Percentiles rank a stretch among this genome's conserved stretches.
These are phyloP conservation scores for Bombus ignitus DNA, from an alignment of 1,140 invertebrate genomes.

Conservation along the genomic window DNA sequence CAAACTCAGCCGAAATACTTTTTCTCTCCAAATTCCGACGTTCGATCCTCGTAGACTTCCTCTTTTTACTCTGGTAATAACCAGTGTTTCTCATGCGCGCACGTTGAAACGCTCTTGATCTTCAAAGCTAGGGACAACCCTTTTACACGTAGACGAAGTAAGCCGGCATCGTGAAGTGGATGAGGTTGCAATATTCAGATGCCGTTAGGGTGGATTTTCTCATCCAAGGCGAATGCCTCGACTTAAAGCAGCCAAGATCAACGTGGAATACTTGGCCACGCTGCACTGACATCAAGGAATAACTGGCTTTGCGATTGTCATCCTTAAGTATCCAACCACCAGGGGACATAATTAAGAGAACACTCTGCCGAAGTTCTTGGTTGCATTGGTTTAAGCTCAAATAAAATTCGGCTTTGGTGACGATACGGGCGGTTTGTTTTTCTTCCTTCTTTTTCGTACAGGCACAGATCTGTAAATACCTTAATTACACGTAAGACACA, in stretches of 20 bases:
- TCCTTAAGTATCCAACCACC: background rate
- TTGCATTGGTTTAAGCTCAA: background rate
- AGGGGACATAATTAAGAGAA: background rate
- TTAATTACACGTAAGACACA: no score
- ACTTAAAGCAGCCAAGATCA: conserved; percentile 46
- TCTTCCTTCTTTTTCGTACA: background rate
- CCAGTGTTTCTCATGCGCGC: conserved; percentile 44
- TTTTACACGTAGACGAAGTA: conserved; percentile 40
- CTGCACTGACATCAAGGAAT: conserved; percentile 19
- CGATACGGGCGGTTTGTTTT: no score
- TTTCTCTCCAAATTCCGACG: background rate
- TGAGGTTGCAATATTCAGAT: conserved; percentile 69
- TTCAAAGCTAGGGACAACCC: conserved; percentile 56
- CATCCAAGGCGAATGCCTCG: conserved; percentile 46
- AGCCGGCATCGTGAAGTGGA: conserved; percentile 61
- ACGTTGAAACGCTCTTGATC: conserved; percentile 46
- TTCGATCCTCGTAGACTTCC: background rate
- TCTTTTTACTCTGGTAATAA: conserved; percentile 38
- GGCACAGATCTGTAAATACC: no score
- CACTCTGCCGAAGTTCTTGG: background rate
- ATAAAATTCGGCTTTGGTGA: background rate
- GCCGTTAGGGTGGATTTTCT: conserved; percentile 61
- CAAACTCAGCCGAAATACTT: conserved; percentile 6
- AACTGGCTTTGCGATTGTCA: conserved; percentile 45
- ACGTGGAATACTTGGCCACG: conserved; percentile 20